These are phyloP conservation scores for Phodopus roborovskii DNA, from an alignment of 2,113 vertebrate species.

Conservation along the genomic window DNA sequence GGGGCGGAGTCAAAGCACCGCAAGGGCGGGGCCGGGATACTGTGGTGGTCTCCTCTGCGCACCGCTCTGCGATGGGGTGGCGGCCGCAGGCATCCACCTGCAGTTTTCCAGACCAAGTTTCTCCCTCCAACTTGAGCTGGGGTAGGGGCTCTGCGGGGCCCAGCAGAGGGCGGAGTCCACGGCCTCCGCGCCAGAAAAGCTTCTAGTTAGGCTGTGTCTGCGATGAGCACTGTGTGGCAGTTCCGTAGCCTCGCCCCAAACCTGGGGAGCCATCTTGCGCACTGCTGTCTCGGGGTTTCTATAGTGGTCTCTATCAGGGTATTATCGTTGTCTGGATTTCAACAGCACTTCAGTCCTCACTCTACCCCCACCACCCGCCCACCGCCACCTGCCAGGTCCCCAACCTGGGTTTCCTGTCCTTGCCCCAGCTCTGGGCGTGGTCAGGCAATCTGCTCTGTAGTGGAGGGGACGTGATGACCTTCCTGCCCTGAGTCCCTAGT, in stretches of 20 bases:
- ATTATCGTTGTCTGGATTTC: neutral
- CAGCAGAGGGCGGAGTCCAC: neutral
- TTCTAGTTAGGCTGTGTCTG: conserved; percentile 18
- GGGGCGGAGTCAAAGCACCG: conserved; percentile 49
- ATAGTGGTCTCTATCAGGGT: neutral
- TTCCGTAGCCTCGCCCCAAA: neutral
- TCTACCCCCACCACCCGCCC: too few relatives aligned
- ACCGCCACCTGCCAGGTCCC: neutral
- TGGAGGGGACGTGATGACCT: conserved; percentile 76
- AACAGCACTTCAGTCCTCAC: too few relatives aligned
- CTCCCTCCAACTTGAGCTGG: neutral
- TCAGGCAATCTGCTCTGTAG: conserved; percentile 41
- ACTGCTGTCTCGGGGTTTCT: neutral
- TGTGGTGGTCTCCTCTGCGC: neutral
- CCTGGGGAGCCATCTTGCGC: conserved; percentile 76
- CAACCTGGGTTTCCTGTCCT: neutral
- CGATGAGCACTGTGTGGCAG: neutral
- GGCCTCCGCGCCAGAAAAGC: neutral
- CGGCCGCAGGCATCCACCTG: rapidly evolving
- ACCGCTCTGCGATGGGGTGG: neutral
- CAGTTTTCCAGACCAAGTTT: neutral
- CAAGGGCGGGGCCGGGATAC: conserved; percentile 52
- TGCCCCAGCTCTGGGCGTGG: neutral
- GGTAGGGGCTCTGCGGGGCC: neutral
- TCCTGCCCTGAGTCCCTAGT: conserved; percentile 66